These are phyloP conservation scores for Myotis myotis DNA, from an alignment of 2,797 vertebrate species.

Conservation along the genomic window DNA sequence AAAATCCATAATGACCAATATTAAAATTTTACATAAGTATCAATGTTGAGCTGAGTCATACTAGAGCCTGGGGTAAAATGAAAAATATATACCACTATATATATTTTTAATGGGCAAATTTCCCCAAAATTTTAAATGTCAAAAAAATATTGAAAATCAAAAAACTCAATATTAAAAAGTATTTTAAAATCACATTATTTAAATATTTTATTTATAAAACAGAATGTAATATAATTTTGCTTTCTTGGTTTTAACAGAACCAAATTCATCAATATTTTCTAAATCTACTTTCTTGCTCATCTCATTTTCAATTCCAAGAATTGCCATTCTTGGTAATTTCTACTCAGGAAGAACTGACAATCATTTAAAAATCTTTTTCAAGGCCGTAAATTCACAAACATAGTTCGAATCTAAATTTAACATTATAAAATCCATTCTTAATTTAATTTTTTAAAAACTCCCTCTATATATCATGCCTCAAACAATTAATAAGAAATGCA, in stretches of 20 bases:
- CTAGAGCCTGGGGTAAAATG: neutral
- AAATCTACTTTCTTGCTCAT: slow-evolving; percentile 8
- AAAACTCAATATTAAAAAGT: neutral
- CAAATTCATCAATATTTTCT: neutral
- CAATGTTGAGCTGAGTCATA: neutral
- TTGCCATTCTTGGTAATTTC: neutral
- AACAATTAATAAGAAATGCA: neutral
- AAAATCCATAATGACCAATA: neutral
- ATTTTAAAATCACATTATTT: neutral
- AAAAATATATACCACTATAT: neutral
- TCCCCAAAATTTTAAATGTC: neutral
- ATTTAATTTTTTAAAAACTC: neutral
- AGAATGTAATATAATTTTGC: neutral
- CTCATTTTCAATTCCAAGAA: neutral
- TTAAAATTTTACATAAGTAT: neutral
- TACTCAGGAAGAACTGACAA: neutral
- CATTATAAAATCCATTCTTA: neutral
- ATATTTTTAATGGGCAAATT: neutral
- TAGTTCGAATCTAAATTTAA: neutral
- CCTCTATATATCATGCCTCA: neutral
- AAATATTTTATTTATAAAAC: neutral
- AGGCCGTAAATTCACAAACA: neutral
- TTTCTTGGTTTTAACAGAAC: neutral
- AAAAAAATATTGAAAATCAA: slow-evolving; percentile 1
- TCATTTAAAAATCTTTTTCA: neutral